A percentile compares a stretch with the other conserved stretches of the same genome.
Conservation (phyloP, 2,888 invertebrate genomes). For the Nematopogon swammerdamellus region DNA sequence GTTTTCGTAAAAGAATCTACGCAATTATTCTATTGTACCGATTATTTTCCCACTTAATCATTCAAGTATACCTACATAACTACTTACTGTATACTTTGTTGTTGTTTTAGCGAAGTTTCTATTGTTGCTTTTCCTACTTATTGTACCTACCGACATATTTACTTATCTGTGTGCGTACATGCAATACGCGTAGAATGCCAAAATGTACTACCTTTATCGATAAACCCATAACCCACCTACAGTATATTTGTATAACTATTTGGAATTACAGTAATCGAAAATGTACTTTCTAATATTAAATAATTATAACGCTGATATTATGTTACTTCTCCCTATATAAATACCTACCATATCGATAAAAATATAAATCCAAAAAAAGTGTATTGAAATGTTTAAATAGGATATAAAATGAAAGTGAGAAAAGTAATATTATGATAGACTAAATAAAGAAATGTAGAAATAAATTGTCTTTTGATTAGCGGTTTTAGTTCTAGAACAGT, state of each 20-base stretch:
- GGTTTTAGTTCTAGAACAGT: slow-evolving; percentile 38
- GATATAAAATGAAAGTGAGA: slow-evolving; percentile 53
- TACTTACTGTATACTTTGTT: background rate
- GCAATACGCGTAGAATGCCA: background rate
- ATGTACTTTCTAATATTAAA: slow-evolving; percentile 33
- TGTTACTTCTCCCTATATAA: slow-evolving; percentile 52
- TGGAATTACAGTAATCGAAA: slow-evolving; percentile 42
- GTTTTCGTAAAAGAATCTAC: background rate
- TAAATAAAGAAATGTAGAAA: slow-evolving; percentile 35
- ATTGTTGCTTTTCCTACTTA: background rate
- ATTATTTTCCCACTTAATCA: background rate
- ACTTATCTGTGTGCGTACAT: background rate
- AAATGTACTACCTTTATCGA: background rate
- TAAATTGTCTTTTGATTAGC: slow-evolving; percentile 50
- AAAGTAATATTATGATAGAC: slow-evolving; percentile 37
- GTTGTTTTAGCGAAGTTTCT: background rate
- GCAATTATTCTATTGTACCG: background rate
- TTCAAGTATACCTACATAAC: background rate
- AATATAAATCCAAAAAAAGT: slow-evolving; percentile 51
- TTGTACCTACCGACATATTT: background rate
- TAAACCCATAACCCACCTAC: background rate
- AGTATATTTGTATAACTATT: slow-evolving; percentile 28
- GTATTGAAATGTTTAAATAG: slow-evolving; percentile 55
- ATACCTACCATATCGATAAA: slow-evolving; percentile 50
- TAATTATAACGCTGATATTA: slow-evolving; percentile 47